Base-by-base conservation (phyloP, 2,113 vertebrate species). In the Salvelinus alpinus region DNA sequence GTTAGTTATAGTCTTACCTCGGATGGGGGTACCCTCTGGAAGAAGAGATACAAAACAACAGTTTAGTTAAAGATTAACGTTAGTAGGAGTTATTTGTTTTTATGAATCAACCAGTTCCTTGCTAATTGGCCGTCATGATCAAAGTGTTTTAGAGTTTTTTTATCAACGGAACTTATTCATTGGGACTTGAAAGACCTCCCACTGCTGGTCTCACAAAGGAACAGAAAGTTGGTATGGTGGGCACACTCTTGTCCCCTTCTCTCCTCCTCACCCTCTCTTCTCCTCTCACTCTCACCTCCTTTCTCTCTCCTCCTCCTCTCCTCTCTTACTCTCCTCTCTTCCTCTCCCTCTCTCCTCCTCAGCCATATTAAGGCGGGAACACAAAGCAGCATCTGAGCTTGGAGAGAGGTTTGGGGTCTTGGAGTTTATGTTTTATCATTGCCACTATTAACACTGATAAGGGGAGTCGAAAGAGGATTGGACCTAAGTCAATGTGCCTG, bases 11-110 rank as follows among this genome's bases (percentile, higher is more conserved):
- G 70, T 92, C 98, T 99, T 99, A 99, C 98, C 98, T 99, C 96
- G 94, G 90, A 99, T 98, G 44, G 98, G 97, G 89, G 98, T 99
- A 95, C 95, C 94, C 96, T 96, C 98, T 99, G 96, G 91, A 96
- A 94, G 85, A 91, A 92, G 87, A 93, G 85, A 62, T 24, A 93
- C 88, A 93, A 14, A 88, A 91, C 94, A 87, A 90, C 84, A 92
- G 90, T 92, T 92, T 89, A 92, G 86, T 90, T 90, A 76, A 86
- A 70, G 57, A 81, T 90, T 89, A 89, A 82, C 82, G 79, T 86
- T 82, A 87, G 81, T 84, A 78, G 76, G 82, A 73, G 71, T 84
- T 84, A 75, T 88, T 89, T 71, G 44, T 89, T 68, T 68, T 24
- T 59, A 11, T 27, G 62, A 64, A 71, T n/a, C 73, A 48, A 70